Percentiles rank a stretch among this genome's conserved stretches.
Conservation (phyloP, 2,113 vertebrate species). For the Leptodactylus fuscus region DNA sequence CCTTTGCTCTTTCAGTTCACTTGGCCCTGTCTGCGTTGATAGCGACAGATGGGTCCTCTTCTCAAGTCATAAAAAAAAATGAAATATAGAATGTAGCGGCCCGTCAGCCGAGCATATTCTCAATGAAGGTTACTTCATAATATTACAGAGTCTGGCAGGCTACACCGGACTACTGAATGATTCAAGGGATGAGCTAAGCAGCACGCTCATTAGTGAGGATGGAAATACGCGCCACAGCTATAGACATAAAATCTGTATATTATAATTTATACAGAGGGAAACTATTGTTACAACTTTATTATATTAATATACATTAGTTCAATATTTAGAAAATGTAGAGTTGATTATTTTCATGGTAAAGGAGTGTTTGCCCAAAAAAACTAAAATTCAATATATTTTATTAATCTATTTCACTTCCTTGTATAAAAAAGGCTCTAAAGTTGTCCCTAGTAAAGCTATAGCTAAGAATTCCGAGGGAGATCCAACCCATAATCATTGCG, state of each 20-base stretch:
- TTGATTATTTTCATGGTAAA: no score
- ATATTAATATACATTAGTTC: no score
- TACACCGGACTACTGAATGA: background rate
- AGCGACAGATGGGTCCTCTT: constrained; percentile 63
- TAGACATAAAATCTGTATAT: background rate
- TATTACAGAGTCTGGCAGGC: constrained; percentile 9
- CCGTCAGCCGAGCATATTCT: constrained; percentile 20
- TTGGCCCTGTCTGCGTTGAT: constrained; percentile 60
- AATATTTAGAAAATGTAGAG: no score
- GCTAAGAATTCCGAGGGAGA: no score
- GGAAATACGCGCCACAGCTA: constrained; percentile 1
- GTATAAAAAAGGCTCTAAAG: no score
- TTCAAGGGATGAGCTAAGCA: background rate
- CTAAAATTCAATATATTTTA: no score
- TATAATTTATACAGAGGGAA: no score
- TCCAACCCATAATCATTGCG: no score
- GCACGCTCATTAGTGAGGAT: constrained; percentile 4
- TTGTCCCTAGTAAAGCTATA: no score
- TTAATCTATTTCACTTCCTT: no score
- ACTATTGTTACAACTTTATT: no score
- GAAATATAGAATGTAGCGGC: background rate
- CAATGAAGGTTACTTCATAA: constrained; percentile 60
- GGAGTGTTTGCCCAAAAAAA: no score
- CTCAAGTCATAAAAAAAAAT: constrained; percentile 59
- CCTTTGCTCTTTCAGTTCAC: constrained; percentile 56